Evolutionary conservation across 2,888 invertebrate genomes (phyloP), one percentile per base, ranked within the genome.

Genomic region (Sinopyrophorus schimmeli): DNA sequence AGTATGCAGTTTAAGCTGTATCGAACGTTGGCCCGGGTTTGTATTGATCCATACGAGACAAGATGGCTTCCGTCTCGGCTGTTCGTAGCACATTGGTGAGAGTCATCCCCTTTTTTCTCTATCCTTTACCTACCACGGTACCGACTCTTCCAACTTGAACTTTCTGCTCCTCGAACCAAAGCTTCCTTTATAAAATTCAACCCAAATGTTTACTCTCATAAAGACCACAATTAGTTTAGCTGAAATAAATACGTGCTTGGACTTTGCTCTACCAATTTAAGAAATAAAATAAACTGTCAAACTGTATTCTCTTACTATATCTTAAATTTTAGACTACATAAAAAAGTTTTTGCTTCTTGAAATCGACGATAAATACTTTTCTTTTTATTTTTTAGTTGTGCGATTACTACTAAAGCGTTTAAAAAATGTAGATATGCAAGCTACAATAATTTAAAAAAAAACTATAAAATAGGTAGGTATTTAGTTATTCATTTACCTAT

Each of bases 201-300:
- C 47, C 47, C 4, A 34, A 47, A 39, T 9, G 18, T 5, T 15
- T 24, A 11, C 32, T 37, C 11, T 9, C 47, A 27, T 47, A 47
- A 35, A 16, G 34, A n/a, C 35, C 11, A 27, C 18, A 40, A 27
- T 39, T 35, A 47, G 15, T 38, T 41, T 21, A 62, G 26, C 35
- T 47, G 35, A 41, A 40, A 27, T 41, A 41, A 62, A 61, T 71
- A 70, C 70, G 69, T 71, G 72, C 67, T 61, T 64, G 63, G 66
- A 64, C 68, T 64, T 64, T 63, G 67, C 66, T 69, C 71, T 72
- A 27, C 38, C 71, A 69, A 70, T 71, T 72, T 71, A 64, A 64
- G 69, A 69, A 72, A 72, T 68, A 69, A 71, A 71, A 71, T 72
- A 70, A 71, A 71, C 71, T 71, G 71, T 71, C 66, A 70, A 66